Evolutionary conservation across 2,113 vertebrate genomes (phyloP).

Genomic region (Desmodus rotundus): DNA sequence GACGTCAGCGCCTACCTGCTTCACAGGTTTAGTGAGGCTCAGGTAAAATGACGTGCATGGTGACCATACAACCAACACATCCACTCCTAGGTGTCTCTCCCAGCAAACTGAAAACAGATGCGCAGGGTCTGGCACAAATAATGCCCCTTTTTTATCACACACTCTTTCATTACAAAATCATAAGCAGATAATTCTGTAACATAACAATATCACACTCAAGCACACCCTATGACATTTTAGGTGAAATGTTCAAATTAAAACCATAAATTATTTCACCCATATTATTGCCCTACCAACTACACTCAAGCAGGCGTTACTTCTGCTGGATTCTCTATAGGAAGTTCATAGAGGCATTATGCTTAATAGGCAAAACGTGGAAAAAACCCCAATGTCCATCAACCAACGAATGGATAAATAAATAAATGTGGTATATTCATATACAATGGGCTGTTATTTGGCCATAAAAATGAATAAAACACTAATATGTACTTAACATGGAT

Average conservation of each 20-base stretch:
- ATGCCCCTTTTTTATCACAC: too few species aligned
- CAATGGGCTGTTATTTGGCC: not conserved
- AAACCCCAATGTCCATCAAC: not conserved
- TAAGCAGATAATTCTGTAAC: too few species aligned
- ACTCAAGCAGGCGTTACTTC: too few species aligned
- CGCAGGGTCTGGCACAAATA: too few species aligned
- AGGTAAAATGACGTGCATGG: not conserved
- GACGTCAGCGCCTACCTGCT: not conserved
- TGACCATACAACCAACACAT: not conserved
- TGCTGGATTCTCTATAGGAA: not conserved
- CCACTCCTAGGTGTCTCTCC: not conserved
- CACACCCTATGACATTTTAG: too few species aligned
- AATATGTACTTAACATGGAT: not conserved
- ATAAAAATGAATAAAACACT: not conserved
- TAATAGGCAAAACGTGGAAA: not conserved
- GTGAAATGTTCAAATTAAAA: too few species aligned
- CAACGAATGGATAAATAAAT: conserved; percentile 2
- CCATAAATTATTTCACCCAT: too few species aligned
- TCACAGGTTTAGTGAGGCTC: not conserved
- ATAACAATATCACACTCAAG: too few species aligned
- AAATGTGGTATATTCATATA: not conserved
- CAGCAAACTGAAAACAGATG: not conserved
- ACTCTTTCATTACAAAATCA: too few species aligned
- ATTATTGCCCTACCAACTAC: too few species aligned
- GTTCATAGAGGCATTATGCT: not conserved